Percentiles rank a stretch among this genome's conserved stretches.
phyloP scores from a whole-genome alignment of 2,888 invertebrate genomes.

The Drosophila diplacantha region DNA sequence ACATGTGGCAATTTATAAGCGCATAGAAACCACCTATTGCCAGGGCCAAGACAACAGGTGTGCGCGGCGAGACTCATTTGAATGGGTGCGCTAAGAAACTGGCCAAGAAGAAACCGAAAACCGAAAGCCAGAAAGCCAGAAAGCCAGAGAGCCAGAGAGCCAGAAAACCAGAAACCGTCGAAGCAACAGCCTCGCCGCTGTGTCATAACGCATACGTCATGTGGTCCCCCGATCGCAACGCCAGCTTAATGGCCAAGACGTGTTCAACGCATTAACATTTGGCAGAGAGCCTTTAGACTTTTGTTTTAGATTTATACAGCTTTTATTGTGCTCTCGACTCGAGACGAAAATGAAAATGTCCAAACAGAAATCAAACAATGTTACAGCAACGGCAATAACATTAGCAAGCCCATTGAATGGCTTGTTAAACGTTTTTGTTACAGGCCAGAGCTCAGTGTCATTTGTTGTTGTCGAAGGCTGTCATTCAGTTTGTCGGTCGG shows the following conservation, averaged over 20 bases:
- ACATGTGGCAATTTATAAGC: conserved; percentile 57
- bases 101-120: conserved; percentile 35
- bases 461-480: conserved; percentile 36
- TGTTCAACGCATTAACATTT: conserved; percentile 67
- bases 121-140: conserved; percentile 2
- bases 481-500: conserved; percentile 29
- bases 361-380: conserved; percentile 36
- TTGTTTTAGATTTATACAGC: conserved; percentile 53
- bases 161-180: conserved; percentile 19
- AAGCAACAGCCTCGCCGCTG: conserved; percentile 44
- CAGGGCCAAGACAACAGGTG: conserved; percentile 67
- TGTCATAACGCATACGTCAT: conserved; percentile 70
- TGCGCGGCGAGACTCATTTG: conserved; percentile 49
- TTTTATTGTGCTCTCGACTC: conserved; percentile 35
- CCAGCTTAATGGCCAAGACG: conserved; percentile 65
- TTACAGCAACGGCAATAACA: conserved; percentile 47
- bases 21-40: conserved; percentile 52
- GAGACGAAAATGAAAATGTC: conserved; percentile 38
- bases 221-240: conserved; percentile 27
- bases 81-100: conserved; percentile 55
- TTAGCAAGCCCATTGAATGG: conserved; percentile 57
- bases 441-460: conserved; percentile 21
- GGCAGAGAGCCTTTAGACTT: conserved; percentile 49
- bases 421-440: conserved; percentile 49
- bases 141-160: neutral